Base-by-base conservation (phyloP, 2,113 vertebrate species). In the Scortum barcoo region DNA sequence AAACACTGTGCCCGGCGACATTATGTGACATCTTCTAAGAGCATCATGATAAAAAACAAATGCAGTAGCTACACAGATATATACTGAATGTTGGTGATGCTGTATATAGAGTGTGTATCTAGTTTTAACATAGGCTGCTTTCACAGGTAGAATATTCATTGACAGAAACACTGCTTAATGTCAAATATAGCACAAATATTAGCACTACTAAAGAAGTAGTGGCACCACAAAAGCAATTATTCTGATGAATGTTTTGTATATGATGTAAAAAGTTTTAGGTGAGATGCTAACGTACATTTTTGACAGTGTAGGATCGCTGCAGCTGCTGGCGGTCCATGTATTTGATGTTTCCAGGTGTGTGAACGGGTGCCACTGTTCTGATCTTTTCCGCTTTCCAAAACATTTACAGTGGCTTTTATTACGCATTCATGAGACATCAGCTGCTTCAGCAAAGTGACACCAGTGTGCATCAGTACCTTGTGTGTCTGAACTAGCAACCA, bases 221-320 rank as follows among this genome's bases (percentile, higher is more conserved):
- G 77, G 72, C 69, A 84, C 90, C 88, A 86, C 88, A 93, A 87
- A 90, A 94, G 90, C 93, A 94, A 92, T 94, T 94, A 93, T 90
- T 88, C 83, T 78, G 86, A 86, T 92, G 65, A 92, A 90, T 91
- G 79, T 92, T 84, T 92, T 95, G 95, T 95, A 95, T 86, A 95
- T 95, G 93, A 89, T 96, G 95, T 95, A 95, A 93, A 95, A 95
- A 93, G 82, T 81, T 86, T 81, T 91, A 85, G 86, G 73, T 87
- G 78, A 85, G 88, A 90, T 54, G 66, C 72, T 89, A 84, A 89
- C 57, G 40, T 91, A 62, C 70, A 76, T 57, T 78, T 68, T 80
- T 78, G 63, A 66, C 38, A 75, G 51, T 72, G 57, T 56, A 81
- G 76, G 67, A 51, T 66, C 61, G 76, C 72, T 82, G 74, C 30